phyloP scores from a whole-genome alignment of 2,113 vertebrate species.

The Urocynchramus pylzowi region DNA sequence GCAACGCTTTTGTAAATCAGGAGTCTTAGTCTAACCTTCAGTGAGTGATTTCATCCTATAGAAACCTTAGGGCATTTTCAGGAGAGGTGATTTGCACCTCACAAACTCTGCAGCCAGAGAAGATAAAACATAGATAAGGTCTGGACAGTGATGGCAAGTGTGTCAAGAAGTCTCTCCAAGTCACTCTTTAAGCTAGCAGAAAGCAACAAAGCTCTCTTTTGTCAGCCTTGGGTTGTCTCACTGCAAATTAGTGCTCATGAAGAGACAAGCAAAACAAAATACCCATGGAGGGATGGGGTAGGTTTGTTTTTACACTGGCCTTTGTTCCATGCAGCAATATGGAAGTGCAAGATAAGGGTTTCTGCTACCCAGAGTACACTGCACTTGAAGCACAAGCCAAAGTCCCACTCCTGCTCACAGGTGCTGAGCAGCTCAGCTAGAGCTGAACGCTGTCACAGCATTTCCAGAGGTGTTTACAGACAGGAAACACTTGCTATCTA shows the following conservation, averaged over 20 bases:
- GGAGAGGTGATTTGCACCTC: background rate
- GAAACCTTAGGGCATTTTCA: background rate
- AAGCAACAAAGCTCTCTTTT: background rate
- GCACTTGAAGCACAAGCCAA: background rate
- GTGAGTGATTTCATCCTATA: background rate
- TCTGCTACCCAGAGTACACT: background rate
- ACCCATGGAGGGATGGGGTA: background rate
- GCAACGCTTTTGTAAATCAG: background rate
- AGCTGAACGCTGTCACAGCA: background rate
- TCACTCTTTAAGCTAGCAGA: background rate
- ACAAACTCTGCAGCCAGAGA: background rate
- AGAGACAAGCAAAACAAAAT: background rate
- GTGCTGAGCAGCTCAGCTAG: background rate
- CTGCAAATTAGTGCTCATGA: background rate
- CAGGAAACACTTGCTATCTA: background rate
- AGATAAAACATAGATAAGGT: background rate
- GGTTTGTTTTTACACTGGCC: background rate
- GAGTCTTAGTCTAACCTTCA: background rate
- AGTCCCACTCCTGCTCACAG: background rate
- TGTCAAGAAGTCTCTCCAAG: background rate
- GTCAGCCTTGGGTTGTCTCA: background rate
- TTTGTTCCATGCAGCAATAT: background rate
- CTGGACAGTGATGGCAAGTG: background rate
- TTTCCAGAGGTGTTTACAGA: background rate
- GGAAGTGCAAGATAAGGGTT: conserved; percentile 52